Evolutionary conservation across 2,113 vertebrate species (phyloP), one percentile per base, ranked within the genome.

Genomic region (Gobius niger): DNA sequence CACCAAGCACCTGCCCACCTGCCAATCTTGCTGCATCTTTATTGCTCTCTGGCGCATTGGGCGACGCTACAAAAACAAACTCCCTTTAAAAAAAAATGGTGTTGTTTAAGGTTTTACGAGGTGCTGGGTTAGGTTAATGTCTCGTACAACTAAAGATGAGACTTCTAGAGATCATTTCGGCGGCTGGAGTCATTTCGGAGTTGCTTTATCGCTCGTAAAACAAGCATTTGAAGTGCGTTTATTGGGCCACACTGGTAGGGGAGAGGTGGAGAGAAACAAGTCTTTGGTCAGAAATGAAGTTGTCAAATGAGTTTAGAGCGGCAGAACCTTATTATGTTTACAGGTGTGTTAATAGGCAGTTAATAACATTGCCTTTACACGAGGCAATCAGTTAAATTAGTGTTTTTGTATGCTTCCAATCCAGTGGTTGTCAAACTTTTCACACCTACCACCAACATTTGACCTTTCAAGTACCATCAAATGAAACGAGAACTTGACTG

Each of bases 1-100:
- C 71, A 68, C 53, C 47, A 24, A 68, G 73, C 80, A 84, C 84
- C 82, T 88, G 82, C 13, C 40, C 83, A 72, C 80, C 82, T 79
- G 82, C 74, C 76, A 69, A 51, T 63, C 16, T 67, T 40, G 56
- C 54, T 34, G 56, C 68, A 59, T 72, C 68, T 70, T 53, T 57
- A 52, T 80, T 41, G 63, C 41, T 68, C 60, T 42, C 42, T 42
- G 14, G 53, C 44, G 41, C 16, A 9, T 63, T 44, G 15, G 60
- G 41, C 60, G 42, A 19, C n/a, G 16, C 9, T 4, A 18, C 10
- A 57, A 34, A 42, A n/a, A 18, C 13, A 1, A 50, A 42, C 61
- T 67, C 76, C 44, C 0, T 71, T 64, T 1, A 60, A 18, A 68
- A 60, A 18, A 68, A 71, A 3, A 65, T 0, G 2, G 4, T 0